Conservation (phyloP, 1,140 invertebrate genomes). For the Lanistes nyassanus region DNA sequence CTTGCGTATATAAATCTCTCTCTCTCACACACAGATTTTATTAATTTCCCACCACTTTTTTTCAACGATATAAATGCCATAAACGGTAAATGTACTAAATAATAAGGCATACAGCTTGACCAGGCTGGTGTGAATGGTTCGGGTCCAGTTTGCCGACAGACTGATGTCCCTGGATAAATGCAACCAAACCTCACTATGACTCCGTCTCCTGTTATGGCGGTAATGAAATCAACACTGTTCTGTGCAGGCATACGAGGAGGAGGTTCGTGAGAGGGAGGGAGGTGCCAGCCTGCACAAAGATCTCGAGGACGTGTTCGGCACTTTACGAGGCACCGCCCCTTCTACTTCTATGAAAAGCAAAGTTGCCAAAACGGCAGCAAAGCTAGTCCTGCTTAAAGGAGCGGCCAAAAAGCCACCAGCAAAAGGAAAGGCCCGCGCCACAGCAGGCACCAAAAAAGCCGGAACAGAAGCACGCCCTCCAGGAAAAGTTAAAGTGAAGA, state of each 20-base stretch:
- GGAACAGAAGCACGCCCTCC: too few relatives aligned
- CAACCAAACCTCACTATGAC: neutral
- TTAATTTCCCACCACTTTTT: neutral
- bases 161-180: neutral
- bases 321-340: conserved; percentile 8
- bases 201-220: too few relatives aligned
- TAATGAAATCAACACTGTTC: too few relatives aligned
- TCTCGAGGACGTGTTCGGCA: conserved; percentile 36
- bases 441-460: neutral
- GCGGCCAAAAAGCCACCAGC: neutral
- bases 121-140: too few relatives aligned
- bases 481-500: neutral
- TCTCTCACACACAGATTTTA: neutral
- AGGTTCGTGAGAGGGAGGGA: conserved; percentile 37
- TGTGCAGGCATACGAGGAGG: conserved; percentile 47
- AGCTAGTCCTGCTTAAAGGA: neutral
- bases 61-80: neutral
- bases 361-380: neutral
- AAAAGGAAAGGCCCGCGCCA: neutral
- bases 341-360: neutral
- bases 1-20: neutral
- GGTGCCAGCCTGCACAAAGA: conserved; percentile 31
- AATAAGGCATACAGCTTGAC: neutral
- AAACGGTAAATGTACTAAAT: neutral
- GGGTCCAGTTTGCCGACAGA: too few relatives aligned